Evolutionary conservation across 2,797 vertebrate genomes (phyloP).

Genomic region (Rhincodon typus): DNA sequence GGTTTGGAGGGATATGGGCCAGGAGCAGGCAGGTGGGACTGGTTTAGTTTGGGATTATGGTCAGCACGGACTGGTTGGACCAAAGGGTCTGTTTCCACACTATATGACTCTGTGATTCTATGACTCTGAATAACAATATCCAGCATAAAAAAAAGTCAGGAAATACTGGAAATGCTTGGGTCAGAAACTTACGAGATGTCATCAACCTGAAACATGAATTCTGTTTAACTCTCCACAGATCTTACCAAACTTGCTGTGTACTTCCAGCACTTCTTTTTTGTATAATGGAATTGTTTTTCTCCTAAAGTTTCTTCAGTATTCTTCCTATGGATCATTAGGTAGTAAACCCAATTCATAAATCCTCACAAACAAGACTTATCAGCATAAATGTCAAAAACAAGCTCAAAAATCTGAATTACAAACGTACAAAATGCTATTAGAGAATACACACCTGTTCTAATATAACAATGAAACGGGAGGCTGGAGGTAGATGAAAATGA

Average conservation of each 20-base stretch:
- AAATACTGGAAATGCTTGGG: neutral
- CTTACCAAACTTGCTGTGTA: neutral
- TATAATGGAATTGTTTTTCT: neutral
- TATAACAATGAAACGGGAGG: slow-evolving; percentile 79
- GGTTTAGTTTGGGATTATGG: too few species aligned
- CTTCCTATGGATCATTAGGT: neutral
- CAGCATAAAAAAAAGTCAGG: neutral
- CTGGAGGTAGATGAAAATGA: slow-evolving; percentile 72
- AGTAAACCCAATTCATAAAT: neutral
- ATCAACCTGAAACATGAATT: neutral
- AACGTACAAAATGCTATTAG: neutral
- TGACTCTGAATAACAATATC: neutral
- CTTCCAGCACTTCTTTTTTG: neutral
- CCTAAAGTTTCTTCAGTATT: neutral
- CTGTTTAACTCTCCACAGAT: neutral
- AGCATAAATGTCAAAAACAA: neutral
- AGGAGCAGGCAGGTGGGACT: too few species aligned
- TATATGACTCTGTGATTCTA: too few species aligned
- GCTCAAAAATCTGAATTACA: neutral
- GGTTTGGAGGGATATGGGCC: too few species aligned
- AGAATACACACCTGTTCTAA: slow-evolving; percentile 74
- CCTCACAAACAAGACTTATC: neutral
- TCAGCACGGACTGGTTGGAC: too few species aligned
- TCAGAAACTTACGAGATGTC: neutral
- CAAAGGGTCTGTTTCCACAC: too few species aligned